phyloP scores from a whole-genome alignment of 2,113 vertebrate species.

The Urocolius indicus region DNA sequence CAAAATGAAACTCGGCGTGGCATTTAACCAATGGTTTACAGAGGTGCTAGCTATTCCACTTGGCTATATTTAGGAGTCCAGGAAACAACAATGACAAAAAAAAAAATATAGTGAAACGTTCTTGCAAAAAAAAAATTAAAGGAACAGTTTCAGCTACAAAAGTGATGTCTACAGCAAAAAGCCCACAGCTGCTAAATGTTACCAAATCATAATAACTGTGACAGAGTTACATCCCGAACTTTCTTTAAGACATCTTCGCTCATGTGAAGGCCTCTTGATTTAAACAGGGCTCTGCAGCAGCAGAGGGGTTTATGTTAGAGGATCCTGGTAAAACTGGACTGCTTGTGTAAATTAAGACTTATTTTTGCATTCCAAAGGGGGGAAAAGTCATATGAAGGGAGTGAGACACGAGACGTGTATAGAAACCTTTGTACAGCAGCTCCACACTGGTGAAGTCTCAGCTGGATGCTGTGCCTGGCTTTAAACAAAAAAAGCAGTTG shows the following conservation, averaged over 20 bases:
- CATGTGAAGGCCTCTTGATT: conserved; percentile 60
- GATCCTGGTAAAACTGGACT: neutral
- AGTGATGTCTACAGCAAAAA: conserved; percentile 58
- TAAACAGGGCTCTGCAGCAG: conserved; percentile 21
- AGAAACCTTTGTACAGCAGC: neutral
- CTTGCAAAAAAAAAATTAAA: conserved; percentile 59
- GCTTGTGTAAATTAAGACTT: conserved; percentile 51
- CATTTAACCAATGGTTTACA: conserved; percentile 75
- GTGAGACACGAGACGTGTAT: neutral
- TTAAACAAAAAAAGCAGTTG: neutral
- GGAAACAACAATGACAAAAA: conserved; percentile 69
- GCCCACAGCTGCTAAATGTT: conserved; percentile 53
- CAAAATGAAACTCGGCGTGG: conserved; percentile 72
- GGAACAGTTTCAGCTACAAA: conserved; percentile 59
- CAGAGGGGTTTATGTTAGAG: neutral
- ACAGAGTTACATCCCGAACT: conserved; percentile 45
- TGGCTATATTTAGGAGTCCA: conserved; percentile 77
- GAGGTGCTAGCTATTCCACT: conserved; percentile 71
- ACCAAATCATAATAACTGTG: conserved; percentile 63
- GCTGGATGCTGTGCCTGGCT: neutral
- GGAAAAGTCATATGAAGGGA: neutral
- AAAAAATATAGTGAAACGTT: conserved; percentile 7
- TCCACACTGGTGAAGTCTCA: neutral
- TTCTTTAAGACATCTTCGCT: conserved; percentile 47
- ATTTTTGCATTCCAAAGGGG: conserved; percentile 26